phyloP scores from a whole-genome alignment of 2,113 vertebrate genomes.

The Ailuropoda melanoleuca region DNA sequence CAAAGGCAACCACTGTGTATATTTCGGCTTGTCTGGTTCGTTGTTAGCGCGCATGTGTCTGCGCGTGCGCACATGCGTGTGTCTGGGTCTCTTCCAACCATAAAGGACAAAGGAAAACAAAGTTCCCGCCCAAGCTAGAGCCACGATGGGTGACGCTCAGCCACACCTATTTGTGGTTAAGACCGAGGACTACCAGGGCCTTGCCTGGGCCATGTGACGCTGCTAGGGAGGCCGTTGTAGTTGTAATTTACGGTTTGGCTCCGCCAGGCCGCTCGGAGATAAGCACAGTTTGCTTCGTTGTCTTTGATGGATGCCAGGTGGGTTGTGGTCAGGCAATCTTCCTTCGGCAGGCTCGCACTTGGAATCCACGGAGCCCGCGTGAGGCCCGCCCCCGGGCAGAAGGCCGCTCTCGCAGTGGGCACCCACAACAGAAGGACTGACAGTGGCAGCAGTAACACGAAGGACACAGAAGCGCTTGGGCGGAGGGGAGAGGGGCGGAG shows the following conservation, averaged over 20 bases:
- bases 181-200: neutral
- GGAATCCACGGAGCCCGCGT: neutral
- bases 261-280: neutral
- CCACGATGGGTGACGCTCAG: neutral
- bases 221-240: neutral
- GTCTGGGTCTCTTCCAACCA: neutral
- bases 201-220: neutral
- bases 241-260: conserved; percentile 61
- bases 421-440: neutral
- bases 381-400: neutral
- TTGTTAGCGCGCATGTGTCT: neutral
- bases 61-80: neutral
- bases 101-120: neutral
- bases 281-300: conserved; percentile 59
- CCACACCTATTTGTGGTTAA: neutral
- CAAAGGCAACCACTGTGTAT: neutral
- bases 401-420: neutral
- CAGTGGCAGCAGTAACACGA: neutral
- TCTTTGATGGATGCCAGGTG: conserved; percentile 63
- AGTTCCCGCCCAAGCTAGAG: neutral
- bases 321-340: conserved; percentile 68
- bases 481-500: neutral
- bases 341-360: neutral
- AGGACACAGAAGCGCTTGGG: conserved; percentile 17
- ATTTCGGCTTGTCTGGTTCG: neutral